Base-by-base conservation (phyloP, 2,113 vertebrate genomes). In the Charina bottae region DNA sequence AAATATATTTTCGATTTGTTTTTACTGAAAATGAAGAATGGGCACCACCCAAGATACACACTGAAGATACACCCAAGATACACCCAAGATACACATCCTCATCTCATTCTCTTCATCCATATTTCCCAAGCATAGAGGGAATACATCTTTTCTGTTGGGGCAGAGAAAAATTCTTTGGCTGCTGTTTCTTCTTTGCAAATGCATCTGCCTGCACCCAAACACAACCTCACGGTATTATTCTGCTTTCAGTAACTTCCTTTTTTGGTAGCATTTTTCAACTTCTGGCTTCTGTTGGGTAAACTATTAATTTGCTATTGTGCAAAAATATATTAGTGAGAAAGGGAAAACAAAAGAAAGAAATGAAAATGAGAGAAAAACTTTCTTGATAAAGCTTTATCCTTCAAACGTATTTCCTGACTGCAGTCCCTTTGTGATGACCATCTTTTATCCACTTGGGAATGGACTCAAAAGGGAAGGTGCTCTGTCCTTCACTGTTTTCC, bases 191-290 rank as follows among this genome's bases (percentile, higher is more conserved):
- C 15, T 56, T 56, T 56, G 55, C 55, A 56, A 3, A 2, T 46
- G 26, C 15, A 23, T n/a, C 60, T 90, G 33, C 88, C 87, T 83
- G 62, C n/a, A 88, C 84, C 62, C 88, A 91, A 89, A 92, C 26
- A 53, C 90, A 92, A 21, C 19, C 89, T 92, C 90, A 78, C 85
- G 89, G 84, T 1, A 1, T 78, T 78, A 21, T 94, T 94, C 58
- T 37, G 86, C 95, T 94, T 84, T 49, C 91, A 90, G 93, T 92
- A 95, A 96, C 89, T 96, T 97, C 95, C 92, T 95, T 90, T 96
- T 94, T 93, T 91, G 0, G 1, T 92, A 94, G 90, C 0, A 4
- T 56, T 68, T 92, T 4, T 0, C 33, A 89, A n/a, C 42, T 6
- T 33, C n/a, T 59, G 21, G 53, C 53, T 46, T 56, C n/a, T 62